Conservation (phyloP, 1,140 invertebrate genomes). For the Charaxes varanes region DNA sequence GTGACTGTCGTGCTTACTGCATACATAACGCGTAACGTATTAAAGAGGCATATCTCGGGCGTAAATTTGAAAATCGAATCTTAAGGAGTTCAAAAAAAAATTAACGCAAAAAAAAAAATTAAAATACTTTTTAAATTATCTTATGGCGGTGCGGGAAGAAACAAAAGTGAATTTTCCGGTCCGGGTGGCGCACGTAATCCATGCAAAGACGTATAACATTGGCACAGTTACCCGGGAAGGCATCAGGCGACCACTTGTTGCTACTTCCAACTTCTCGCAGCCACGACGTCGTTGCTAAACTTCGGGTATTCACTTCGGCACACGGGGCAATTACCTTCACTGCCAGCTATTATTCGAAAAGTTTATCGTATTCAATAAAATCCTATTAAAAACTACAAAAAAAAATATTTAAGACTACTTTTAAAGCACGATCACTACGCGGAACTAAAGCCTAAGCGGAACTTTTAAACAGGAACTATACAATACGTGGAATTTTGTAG, state of each 20-base stretch:
- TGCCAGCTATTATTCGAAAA: slow-evolving; percentile 6
- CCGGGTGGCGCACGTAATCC: slow-evolving; percentile 34
- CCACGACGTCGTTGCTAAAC: slow-evolving; percentile 36
- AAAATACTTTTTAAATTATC: too few species aligned
- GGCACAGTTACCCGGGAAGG: slow-evolving; percentile 62
- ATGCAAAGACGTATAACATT: slow-evolving; percentile 65
- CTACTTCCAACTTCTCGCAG: slow-evolving; percentile 43
- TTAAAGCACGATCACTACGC: too few species aligned
- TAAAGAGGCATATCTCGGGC: too few species aligned
- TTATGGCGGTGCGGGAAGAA: slow-evolving; percentile 1
- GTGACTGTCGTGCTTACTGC: too few species aligned
- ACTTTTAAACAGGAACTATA: slow-evolving; percentile 42
- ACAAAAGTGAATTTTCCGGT: slow-evolving; percentile 14
- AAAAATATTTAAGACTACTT: slow-evolving; percentile 22
- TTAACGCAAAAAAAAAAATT: slow-evolving; percentile 10
- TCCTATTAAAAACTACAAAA: too few species aligned
- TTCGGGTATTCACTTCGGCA: slow-evolving; percentile 27
- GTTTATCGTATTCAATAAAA: slow-evolving; percentile 10
- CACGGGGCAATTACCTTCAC: slow-evolving; percentile 21
- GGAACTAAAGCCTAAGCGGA: too few species aligned
- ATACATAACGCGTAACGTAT: too few species aligned
- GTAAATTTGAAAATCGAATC: too few species aligned
- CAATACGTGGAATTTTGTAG: too few species aligned
- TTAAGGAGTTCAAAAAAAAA: too few species aligned
- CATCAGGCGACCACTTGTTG: slow-evolving; percentile 69